A percentile compares a stretch with the other conserved stretches of the same genome.
Conservation (phyloP, 2,113 vertebrate genomes). For the Sakesphorus luctuosus region DNA sequence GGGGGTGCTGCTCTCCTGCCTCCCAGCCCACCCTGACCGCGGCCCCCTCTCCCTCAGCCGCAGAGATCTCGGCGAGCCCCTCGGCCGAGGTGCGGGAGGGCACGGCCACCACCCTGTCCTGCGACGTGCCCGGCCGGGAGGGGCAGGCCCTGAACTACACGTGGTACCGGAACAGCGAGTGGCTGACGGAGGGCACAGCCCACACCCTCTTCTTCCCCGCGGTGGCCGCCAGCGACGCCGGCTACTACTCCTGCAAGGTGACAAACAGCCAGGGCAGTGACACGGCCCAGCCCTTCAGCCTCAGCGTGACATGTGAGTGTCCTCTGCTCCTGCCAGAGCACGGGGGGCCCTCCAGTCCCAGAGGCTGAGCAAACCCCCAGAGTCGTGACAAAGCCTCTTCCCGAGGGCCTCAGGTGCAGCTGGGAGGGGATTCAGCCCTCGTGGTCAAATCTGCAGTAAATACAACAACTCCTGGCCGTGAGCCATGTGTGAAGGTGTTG, state of each 20-base stretch:
- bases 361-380: fast-evolving
- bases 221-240: background rate
- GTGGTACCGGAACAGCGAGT: conserved; percentile 73
- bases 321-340: background rate
- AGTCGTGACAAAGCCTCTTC: background rate
- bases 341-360: background rate
- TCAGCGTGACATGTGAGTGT: conserved; percentile 72
- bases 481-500: fast-evolving
- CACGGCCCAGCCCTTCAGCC: background rate
- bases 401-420: fast-evolving
- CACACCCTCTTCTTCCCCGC: conserved; percentile 27
- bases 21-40: fast-evolving
- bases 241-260: conserved; percentile 74
- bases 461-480: fast-evolving
- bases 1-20: fast-evolving
- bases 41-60: background rate
- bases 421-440: fast-evolving
- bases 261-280: conserved; percentile 45
- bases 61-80: conserved; percentile 47
- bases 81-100: conserved; percentile 55
- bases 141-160: conserved; percentile 56
- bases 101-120: conserved; percentile 59
- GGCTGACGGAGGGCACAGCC: conserved; percentile 4
- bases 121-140: conserved; percentile 37
- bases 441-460: background rate